Evolutionary conservation across 2,888 invertebrate species (phyloP), one percentile per base, ranked within the genome.

Genomic region (Tetragnatha montana): DNA sequence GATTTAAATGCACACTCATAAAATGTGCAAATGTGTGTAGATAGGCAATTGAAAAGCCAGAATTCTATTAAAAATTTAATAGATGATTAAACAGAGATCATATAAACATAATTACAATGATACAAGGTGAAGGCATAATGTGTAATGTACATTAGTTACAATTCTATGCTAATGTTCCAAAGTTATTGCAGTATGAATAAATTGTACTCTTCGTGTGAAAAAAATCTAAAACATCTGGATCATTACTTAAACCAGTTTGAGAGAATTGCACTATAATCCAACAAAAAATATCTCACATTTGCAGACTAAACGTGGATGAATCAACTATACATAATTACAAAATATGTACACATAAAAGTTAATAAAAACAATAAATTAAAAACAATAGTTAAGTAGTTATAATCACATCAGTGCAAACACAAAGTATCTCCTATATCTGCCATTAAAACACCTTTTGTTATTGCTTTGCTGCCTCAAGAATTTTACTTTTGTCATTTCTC

Each of bases 21-120:
- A 35, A 35, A 35, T 35, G 35, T 35, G 35, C n/a, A n/a, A n/a
- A n/a, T 35, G 35, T 35, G 35, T 35, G 35, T 2, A 35, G 35
- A 35, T 35, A 35, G 2, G 35, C 35, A 71, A 51, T 19, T 14
- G 49, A 60, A 80, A 68, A 69, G 69, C 8, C 60, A 60, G 8
- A 51, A 70, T 69, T 81, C 68, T 81, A n/a, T 21, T 81, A 76
- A 87, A 70, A 69, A 21, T 87, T 87, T 87, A 87, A 81, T 87
- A 21, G 22, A 81, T 69, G 75, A 81, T 81, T 87, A 87, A 87
- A 87, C 76, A 81, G 70, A 81, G 68, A 81, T 81, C 22, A 35
- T 87, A 87, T 49, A 87, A 87, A 87, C 81, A 87, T 87, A 87
- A 87, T 81, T 87, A 87, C 60, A 85, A 49, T 85, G 69, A 69